Conservation (phyloP, 1,140 invertebrate species). For the Atta colombica region DNA sequence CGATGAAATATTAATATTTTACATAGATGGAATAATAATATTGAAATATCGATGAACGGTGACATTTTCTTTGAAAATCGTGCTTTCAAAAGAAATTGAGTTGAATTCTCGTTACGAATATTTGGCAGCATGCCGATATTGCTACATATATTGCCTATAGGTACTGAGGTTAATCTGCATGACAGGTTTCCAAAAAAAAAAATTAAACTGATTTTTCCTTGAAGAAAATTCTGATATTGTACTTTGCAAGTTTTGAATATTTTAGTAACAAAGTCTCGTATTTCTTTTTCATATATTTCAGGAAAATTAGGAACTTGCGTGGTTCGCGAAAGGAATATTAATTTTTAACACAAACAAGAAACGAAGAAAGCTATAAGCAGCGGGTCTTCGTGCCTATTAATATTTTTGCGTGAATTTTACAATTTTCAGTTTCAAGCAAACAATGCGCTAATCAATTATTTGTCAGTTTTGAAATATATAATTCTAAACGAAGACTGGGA, state of each 20-base stretch:
- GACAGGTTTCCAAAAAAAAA: constrained; percentile 6
- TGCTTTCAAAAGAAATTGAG: constrained; percentile 42
- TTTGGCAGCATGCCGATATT: constrained; percentile 26
- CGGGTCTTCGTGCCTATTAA: too few relatives aligned
- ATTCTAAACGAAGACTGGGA: too few relatives aligned
- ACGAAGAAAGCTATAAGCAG: too few relatives aligned
- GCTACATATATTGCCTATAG: neutral
- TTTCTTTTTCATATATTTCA: neutral
- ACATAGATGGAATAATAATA: neutral
- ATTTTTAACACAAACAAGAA: neutral
- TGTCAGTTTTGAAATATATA: too few relatives aligned
- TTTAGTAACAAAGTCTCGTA: neutral
- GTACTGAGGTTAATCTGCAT: constrained; percentile 23
- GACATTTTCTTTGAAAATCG: constrained; percentile 28
- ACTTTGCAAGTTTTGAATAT: constrained; percentile 14
- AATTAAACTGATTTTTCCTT: neutral
- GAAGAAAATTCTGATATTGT: neutral
- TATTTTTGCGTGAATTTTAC: too few relatives aligned
- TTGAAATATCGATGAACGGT: constrained; percentile 33
- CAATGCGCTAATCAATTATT: too few relatives aligned
- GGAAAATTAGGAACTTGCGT: neutral
- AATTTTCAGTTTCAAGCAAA: too few relatives aligned
- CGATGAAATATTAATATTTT: constrained; percentile 41
- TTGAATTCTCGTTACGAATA: constrained; percentile 51
- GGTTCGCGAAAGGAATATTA: neutral